Evolutionary conservation across 2,113 vertebrate species (phyloP).

Genomic region (Proterorhinus semilunaris): DNA sequence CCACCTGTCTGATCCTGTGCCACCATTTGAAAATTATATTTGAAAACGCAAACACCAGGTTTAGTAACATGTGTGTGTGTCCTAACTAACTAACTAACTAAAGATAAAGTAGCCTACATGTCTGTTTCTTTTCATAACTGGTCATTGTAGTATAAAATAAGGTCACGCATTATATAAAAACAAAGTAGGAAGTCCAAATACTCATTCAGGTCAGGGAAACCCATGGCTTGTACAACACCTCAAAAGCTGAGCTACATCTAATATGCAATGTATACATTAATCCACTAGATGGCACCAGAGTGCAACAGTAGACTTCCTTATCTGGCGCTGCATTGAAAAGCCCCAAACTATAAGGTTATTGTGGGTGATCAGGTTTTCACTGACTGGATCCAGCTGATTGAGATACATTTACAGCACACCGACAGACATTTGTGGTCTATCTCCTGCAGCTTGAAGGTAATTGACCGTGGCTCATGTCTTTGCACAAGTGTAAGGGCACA

Average conservation of each 20-base stretch:
- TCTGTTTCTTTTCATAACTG: no score
- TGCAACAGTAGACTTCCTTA: neutral
- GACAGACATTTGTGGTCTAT: conserved; percentile 1
- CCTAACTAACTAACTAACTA: no score
- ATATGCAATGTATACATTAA: neutral
- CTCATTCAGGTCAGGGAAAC: neutral
- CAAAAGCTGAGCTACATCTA: neutral
- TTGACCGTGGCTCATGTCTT: conserved; percentile 26
- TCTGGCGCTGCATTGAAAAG: neutral
- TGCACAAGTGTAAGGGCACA: conserved; percentile 36
- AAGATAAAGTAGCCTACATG: no score
- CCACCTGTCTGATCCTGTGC: no score
- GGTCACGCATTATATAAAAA: no score
- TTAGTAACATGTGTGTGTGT: no score
- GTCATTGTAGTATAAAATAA: no score
- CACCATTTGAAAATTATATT: no score
- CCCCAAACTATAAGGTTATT: neutral
- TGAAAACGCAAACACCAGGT: no score
- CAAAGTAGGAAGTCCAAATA: no score
- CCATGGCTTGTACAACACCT: no score
- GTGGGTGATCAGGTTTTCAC: conserved; percentile 6
- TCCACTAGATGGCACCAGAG: conserved; percentile 60
- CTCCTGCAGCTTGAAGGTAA: conserved; percentile 17
- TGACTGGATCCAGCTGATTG: neutral
- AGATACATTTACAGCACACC: conserved; percentile 11